Percentiles rank a stretch among this genome's conserved stretches.
Evolutionary conservation across 2,888 invertebrate genomes (phyloP).

Genomic region (Netelia melanura): DNA sequence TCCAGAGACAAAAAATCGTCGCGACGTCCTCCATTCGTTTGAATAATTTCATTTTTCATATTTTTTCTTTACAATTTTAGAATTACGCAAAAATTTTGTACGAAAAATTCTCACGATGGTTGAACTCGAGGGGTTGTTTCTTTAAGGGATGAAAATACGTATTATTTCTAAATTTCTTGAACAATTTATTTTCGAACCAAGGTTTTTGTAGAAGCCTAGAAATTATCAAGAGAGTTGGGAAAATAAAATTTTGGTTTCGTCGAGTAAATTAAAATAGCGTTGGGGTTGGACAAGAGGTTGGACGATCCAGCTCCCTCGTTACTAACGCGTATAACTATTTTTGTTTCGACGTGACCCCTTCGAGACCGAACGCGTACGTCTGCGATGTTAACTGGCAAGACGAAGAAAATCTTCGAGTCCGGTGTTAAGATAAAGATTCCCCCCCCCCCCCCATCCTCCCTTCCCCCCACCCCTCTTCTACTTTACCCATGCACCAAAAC

Average conservation of each 20-base stretch:
- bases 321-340: slow-evolving; percentile 73
- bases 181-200: not conserved
- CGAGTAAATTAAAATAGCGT: slow-evolving; percentile 76
- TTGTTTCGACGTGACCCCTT: slow-evolving; percentile 71
- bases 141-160: not conserved
- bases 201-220: not conserved
- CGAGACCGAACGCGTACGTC: slow-evolving; percentile 8
- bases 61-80: slow-evolving; percentile 15
- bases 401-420: slow-evolving; percentile 39
- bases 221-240: not conserved
- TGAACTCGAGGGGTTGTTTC: slow-evolving; percentile 7
- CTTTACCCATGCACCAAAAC: slow-evolving; percentile 47
- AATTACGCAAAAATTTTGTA: slow-evolving; percentile 37
- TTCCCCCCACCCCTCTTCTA: slow-evolving; percentile 51
- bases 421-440: slow-evolving; percentile 34
- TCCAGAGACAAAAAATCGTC: slow-evolving; percentile 65
- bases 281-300: slow-evolving; percentile 70
- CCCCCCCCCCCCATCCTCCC: slow-evolving; percentile 58
- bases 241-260: slow-evolving; percentile 23
- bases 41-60: not conserved
- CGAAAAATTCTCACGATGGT: slow-evolving; percentile 47
- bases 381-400: not conserved
- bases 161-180: not conserved
- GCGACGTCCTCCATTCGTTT: not conserved
- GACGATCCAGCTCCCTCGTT: slow-evolving; percentile 59